Conservation (phyloP, 1,140 invertebrate species). For the Nasonia longicornis region DNA sequence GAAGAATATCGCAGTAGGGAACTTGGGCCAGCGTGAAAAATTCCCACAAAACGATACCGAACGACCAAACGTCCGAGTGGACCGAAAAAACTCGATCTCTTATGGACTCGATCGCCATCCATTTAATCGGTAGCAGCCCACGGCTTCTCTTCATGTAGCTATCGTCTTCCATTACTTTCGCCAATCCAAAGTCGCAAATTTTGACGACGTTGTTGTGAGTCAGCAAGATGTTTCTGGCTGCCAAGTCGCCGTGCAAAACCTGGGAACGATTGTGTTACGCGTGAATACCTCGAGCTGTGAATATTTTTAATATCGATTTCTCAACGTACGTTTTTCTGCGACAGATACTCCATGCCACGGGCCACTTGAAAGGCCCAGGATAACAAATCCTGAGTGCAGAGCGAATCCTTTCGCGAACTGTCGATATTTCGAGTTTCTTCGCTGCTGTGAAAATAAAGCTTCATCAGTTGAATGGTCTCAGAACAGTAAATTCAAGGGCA, state of each 20-base stretch:
- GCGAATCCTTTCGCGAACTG: slow-evolving; percentile 53
- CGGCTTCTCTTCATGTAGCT: slow-evolving; percentile 93
- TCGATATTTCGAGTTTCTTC: background rate
- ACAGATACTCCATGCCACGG: slow-evolving; percentile 94
- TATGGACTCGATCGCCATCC: slow-evolving; percentile 86
- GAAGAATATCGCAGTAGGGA: slow-evolving; percentile 87
- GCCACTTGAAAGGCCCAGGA: slow-evolving; percentile 95
- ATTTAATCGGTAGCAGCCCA: slow-evolving; percentile 81
- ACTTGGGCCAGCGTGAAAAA: slow-evolving; percentile 89
- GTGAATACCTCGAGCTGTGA: too few relatives aligned
- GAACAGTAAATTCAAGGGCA: background rate
- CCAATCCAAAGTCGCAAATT: slow-evolving; percentile 96
- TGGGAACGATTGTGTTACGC: slow-evolving; percentile 51
- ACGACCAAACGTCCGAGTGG: slow-evolving; percentile 93
- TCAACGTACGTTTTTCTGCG: slow-evolving; percentile 79
- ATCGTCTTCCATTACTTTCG: slow-evolving; percentile 89
- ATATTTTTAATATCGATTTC: background rate
- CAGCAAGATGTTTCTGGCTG: slow-evolving; percentile 94
- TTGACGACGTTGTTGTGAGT: slow-evolving; percentile 90
- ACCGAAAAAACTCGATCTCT: slow-evolving; percentile 84
- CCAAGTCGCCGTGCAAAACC: slow-evolving; percentile 93
- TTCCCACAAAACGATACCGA: slow-evolving; percentile 94
- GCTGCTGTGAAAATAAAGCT: background rate
- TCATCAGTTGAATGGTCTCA: background rate
- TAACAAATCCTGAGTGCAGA: slow-evolving; percentile 86